Conservation (phyloP, 2,888 invertebrate species). For the Hermodice carunculata region DNA sequence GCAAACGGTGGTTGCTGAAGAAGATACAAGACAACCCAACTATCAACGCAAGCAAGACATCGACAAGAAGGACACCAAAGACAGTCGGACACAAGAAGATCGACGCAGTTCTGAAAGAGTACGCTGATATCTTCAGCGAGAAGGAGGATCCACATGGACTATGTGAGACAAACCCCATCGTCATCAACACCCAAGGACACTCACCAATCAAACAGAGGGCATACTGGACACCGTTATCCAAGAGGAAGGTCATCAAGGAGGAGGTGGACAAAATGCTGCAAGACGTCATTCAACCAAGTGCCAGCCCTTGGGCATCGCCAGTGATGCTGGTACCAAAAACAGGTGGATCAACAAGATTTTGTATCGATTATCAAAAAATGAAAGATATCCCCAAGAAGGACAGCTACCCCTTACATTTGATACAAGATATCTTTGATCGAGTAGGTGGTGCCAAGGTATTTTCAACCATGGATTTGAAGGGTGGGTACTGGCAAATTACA, state of each 20-base stretch:
- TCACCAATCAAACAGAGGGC: no score
- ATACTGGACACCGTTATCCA: no score
- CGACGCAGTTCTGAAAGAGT: no score
- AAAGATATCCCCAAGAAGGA: conserved; percentile 24
- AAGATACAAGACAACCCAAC: no score
- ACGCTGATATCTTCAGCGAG: no score
- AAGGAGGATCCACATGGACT: no score
- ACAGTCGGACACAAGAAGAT: no score
- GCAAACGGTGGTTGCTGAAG: no score
- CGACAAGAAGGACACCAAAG: no score
- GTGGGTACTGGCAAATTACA: conserved; percentile 29
- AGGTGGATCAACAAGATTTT: conserved; percentile 24
- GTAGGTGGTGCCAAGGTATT: conserved; percentile 24
- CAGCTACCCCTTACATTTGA: conserved; percentile 25
- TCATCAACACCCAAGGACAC: no score
- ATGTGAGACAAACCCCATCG: no score
- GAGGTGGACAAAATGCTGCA: conserved; percentile 11
- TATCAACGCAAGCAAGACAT: no score
- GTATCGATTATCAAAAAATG: conserved; percentile 26
- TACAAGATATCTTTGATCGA: conserved; percentile 35
- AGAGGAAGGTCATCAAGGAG: not conserved
- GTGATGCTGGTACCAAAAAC: conserved; percentile 9
- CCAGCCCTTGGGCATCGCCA: conserved; percentile 14
- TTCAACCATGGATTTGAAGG: conserved; percentile 28
- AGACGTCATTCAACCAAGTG: conserved; percentile 1